Evolutionary conservation across 2,113 vertebrate genomes (phyloP).

Genomic region (Halcyon malimbica): DNA sequence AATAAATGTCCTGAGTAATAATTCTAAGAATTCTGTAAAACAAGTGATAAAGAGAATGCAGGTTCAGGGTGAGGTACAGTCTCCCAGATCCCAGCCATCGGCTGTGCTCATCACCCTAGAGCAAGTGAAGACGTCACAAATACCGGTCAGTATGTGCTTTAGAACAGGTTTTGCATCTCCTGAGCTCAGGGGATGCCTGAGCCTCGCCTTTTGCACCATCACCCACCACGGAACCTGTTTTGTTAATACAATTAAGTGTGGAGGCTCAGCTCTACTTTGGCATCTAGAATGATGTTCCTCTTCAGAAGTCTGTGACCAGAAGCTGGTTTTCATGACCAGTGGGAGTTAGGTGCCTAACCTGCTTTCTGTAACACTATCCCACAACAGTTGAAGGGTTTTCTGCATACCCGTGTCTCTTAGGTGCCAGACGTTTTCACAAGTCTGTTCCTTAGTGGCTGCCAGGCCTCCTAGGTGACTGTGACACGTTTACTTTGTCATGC

Average conservation of each 20-base stretch:
- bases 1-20: neutral
- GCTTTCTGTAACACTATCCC: neutral
- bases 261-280: neutral
- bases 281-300: neutral
- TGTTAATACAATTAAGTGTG: neutral
- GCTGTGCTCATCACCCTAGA: neutral
- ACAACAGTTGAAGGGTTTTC: neutral
- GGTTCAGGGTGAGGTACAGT: neutral
- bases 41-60: neutral
- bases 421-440: neutral
- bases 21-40: neutral
- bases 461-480: neutral
- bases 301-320: neutral
- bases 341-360: neutral
- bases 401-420: neutral
- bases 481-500: neutral
- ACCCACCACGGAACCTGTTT: neutral
- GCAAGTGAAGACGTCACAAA: neutral
- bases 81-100: neutral
- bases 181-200: neutral
- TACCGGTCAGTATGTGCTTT: neutral
- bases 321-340: neutral
- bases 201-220: neutral
- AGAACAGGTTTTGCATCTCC: neutral
- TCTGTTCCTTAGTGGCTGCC: neutral